Conservation (phyloP, 2,888 invertebrate species). For the Hyalella azteca region DNA sequence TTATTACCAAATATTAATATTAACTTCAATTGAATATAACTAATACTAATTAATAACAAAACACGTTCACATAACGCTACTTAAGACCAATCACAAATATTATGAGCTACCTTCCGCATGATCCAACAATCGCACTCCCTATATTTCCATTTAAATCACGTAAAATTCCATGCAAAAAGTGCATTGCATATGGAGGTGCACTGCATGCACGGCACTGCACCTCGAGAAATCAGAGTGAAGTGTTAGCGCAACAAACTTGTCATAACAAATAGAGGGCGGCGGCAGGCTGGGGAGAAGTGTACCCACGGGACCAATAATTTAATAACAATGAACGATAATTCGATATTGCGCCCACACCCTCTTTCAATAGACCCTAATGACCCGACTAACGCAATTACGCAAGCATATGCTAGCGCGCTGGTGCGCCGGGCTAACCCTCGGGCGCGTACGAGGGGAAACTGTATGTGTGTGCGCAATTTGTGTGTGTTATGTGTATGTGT, state of each 20-base stretch:
- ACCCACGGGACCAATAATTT: conserved; percentile 37
- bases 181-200: background rate
- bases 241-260: conserved; percentile 31
- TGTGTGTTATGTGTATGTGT: too few species aligned
- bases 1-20: too few species aligned
- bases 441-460: background rate
- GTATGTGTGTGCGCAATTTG: too few species aligned
- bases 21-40: too few species aligned
- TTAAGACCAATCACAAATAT: too few species aligned
- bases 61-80: too few species aligned
- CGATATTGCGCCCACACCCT: conserved; percentile 37
- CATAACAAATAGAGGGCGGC: conserved; percentile 30
- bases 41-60: too few species aligned
- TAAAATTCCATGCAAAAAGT: too few species aligned
- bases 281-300: conserved; percentile 26
- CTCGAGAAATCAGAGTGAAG: conserved; percentile 28
- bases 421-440: conserved; percentile 5
- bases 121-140: too few species aligned
- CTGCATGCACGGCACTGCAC: background rate
- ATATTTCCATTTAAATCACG: too few species aligned
- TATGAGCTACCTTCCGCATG: too few species aligned
- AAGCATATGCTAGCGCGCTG: conserved; percentile 19
- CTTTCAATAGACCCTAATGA: conserved; percentile 37
- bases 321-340: conserved; percentile 37
- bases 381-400: conserved; percentile 36